Evolutionary conservation across 2,797 vertebrate genomes (phyloP).

Genomic region (Limosa lapponica): DNA sequence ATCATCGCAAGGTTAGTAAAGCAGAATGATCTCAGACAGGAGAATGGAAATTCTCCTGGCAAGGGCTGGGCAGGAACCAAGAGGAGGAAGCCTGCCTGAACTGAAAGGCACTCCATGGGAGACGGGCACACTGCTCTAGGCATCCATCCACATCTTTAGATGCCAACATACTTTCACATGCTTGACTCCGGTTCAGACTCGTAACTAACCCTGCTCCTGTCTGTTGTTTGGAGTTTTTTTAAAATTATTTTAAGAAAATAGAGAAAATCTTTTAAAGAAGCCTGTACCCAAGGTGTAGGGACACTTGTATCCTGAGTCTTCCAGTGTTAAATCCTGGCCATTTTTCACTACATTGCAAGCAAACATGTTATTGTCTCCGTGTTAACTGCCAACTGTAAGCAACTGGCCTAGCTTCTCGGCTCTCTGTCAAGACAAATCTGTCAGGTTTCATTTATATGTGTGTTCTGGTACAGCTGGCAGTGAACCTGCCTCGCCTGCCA

Average conservation of each 20-base stretch:
- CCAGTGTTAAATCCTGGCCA: neutral
- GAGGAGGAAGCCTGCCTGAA: neutral
- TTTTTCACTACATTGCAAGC: neutral
- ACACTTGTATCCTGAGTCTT: neutral
- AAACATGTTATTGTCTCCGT: neutral
- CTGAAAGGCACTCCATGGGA: neutral
- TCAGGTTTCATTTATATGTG: constrained; percentile 13
- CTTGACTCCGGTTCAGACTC: neutral
- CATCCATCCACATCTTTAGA: neutral
- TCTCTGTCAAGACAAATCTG: constrained; percentile 33
- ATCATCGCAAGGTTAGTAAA: neutral
- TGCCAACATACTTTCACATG: neutral
- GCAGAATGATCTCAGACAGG: neutral
- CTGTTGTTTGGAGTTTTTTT: neutral
- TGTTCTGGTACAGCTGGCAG: constrained; percentile 11
- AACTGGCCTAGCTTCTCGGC: neutral
- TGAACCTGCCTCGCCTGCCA: neutral
- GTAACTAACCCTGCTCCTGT: neutral
- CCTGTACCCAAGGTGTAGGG: neutral
- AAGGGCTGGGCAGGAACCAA: neutral
- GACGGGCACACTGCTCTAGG: neutral
- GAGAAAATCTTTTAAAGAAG: neutral
- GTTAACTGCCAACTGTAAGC: neutral
- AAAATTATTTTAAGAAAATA: neutral
- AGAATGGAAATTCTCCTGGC: neutral